Conservation (phyloP, 2,113 vertebrate species). For the human (Homo sapiens) region GRCh38 chr3:32581501-32582000, state of each 20-base stretch:
- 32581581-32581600: slow-evolving; percentile 29
- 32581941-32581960: no score
- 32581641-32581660: slow-evolving; percentile 16
- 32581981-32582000: no score
- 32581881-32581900: neutral
- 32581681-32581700: neutral
- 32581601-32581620: neutral
- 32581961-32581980: no score
- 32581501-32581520: neutral
- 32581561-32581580: neutral
- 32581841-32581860: neutral
- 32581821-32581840: neutral
- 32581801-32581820: neutral
- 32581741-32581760: neutral
- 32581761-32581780: neutral
- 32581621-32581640: slow-evolving; percentile 34
- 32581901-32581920: no score
- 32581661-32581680: neutral
- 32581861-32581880: neutral
- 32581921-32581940: no score
- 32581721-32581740: neutral
- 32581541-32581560: neutral
- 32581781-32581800: neutral
- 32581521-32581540: neutral
- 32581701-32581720: neutral